Evolutionary conservation across 2,888 invertebrate genomes (phyloP).

Genomic region (Rhagonycha lutea): DNA sequence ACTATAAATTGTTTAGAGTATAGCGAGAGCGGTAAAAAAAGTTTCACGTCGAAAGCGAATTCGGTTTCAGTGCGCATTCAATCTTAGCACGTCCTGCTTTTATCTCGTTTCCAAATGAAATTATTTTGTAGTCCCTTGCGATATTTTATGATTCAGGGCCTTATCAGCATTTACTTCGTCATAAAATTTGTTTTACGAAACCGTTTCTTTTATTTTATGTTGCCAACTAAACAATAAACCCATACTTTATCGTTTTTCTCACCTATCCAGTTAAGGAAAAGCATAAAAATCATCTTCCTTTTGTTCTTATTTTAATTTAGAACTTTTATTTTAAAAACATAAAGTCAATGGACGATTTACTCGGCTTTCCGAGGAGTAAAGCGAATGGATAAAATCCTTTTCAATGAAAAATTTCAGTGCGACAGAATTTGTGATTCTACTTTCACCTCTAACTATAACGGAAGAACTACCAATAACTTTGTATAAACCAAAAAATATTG

Average conservation of each 20-base stretch:
- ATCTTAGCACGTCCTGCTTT: constrained; percentile 40
- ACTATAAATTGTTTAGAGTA: constrained; percentile 52
- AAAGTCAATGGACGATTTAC: background rate
- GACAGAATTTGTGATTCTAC: background rate
- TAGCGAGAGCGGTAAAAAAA: constrained; percentile 41
- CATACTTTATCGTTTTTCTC: constrained; percentile 14
- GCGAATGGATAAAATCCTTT: background rate
- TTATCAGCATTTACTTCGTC: constrained; percentile 31
- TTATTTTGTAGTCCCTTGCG: constrained; percentile 34
- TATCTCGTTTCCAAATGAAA: constrained; percentile 41
- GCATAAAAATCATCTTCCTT: background rate
- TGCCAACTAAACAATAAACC: constrained; percentile 24
- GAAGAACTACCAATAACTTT: background rate
- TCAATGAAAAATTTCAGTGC: background rate
- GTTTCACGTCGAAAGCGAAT: constrained; percentile 37
- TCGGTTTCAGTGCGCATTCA: constrained; percentile 37
- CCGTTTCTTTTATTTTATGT: constrained; percentile 24
- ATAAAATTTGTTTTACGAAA: constrained; percentile 29
- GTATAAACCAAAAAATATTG: background rate
- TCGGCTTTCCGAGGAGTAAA: no score
- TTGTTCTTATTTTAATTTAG: background rate
- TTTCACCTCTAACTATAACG: background rate
- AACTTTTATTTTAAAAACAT: background rate
- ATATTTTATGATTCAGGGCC: constrained; percentile 29
- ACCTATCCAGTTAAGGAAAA: constrained; percentile 2